Evolutionary conservation across 37 sponge, comb jelly and placozoan genomes (phyloP), one percentile per base, ranked within the genome.

Genomic region (Amphimedon queenslandica): DNA sequence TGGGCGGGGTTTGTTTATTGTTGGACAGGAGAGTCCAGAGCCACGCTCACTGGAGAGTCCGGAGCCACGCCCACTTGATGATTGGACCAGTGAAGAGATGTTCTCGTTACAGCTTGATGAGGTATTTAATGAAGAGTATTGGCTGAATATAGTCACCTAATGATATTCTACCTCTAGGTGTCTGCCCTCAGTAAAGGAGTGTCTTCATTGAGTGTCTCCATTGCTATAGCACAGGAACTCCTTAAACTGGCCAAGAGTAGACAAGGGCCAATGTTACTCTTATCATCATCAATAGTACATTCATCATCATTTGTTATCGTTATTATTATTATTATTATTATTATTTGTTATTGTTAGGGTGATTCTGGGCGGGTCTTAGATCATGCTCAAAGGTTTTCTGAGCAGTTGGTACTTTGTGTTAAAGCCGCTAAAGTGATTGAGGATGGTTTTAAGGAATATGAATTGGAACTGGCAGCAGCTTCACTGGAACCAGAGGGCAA

Each of bases 391-490:
- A 36, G 90, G n/a, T 77, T 64, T 56, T 75, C 85, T 10, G 85
- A 90, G 74, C 90, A 84, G 78, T 29, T 90, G 70, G 85, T 90
- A 2, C 74, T 90, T 38, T 76, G 65, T 55, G 77, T 76, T 39
- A 90, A 90, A 67, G 78, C 82, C 0, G 63, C 73, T 25, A 30
- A 51, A 10, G 37, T 90, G 10, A 51, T 90, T 40, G 76, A 72
- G 27, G 43, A 72, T 1, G 61, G 73, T 1, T 70, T 71, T 66
- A 66, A 71, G 42, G 75, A 64, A 41, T 82, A 76, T 29, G 51
- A 68, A 42, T 37, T 90, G 27, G 74, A 84, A 27, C 28, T 71
- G 40, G 87, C 84, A 1, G 6, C 47, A 4, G 33, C 77, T 6
- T 60, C 61, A 37, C 47, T 31, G 0, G 78, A 77, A 24, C 57